Percentiles rank a stretch among this genome's conserved stretches.
Evolutionary conservation across 1,140 invertebrate genomes (phyloP).

Genomic region (Pararge aegeria): DNA sequence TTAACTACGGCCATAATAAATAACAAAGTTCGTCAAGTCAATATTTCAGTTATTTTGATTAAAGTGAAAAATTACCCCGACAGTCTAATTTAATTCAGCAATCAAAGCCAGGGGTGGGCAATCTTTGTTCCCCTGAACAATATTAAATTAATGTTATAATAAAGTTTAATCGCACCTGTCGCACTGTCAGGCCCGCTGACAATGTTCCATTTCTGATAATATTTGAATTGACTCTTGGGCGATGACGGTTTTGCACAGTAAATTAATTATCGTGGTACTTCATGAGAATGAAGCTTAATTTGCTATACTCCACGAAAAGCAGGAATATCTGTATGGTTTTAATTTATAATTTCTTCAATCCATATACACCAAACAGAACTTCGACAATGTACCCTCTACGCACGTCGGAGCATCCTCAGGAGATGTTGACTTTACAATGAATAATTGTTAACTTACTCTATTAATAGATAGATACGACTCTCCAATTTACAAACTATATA

Average conservation of each 20-base stretch:
- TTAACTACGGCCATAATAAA: no score
- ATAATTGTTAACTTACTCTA: no score
- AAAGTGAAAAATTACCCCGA: conserved; percentile 20
- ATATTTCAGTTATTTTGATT: conserved; percentile 5
- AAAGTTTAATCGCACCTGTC: conserved; percentile 62
- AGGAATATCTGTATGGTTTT: no score
- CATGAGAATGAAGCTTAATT: no score
- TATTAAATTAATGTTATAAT: conserved; percentile 58
- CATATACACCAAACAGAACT: no score
- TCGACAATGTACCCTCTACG: no score
- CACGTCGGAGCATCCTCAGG: no score
- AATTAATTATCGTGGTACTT: neutral
- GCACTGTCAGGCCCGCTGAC: conserved; percentile 32
- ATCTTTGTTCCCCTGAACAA: conserved; percentile 39
- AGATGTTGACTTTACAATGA: no score
- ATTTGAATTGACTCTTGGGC: conserved; percentile 14
- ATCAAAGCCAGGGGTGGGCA: conserved; percentile 31
- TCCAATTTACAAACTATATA: no score
- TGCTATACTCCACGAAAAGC: no score
- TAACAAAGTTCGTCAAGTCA: neutral
- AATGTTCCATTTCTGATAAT: conserved; percentile 49
- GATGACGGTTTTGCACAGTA: neutral
- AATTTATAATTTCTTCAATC: no score
- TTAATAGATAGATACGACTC: no score
- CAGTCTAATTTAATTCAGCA: conserved; percentile 28